Conservation (phyloP, 1,140 invertebrate genomes). For the Stegodyphus mimosarum region DNA sequence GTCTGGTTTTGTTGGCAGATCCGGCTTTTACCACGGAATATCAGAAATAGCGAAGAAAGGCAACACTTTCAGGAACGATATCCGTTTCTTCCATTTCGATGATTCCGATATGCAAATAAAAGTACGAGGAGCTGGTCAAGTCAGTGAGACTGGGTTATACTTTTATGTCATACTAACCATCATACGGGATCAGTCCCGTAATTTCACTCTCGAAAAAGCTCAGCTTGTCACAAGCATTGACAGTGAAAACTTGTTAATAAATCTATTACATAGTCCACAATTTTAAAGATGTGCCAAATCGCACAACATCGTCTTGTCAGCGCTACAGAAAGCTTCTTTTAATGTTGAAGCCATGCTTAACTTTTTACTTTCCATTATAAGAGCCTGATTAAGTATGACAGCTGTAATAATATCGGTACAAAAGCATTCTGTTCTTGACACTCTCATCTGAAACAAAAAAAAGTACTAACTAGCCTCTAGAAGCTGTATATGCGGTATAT, state of each 20-base stretch:
- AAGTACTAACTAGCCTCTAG: too few relatives aligned
- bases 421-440: too few relatives aligned
- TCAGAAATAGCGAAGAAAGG: constrained; percentile 45
- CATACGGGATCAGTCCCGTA: constrained; percentile 47
- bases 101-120: constrained; percentile 55
- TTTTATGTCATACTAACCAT: constrained; percentile 45
- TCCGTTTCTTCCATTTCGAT: constrained; percentile 51
- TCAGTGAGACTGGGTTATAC: constrained; percentile 30
- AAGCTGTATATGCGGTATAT: too few relatives aligned
- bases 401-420: too few relatives aligned
- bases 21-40: constrained; percentile 49
- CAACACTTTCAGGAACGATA: constrained; percentile 53
- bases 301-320: too few relatives aligned
- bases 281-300: too few relatives aligned
- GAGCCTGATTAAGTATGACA: too few relatives aligned
- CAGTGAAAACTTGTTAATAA: constrained; percentile 48
- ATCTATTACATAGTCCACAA: constrained; percentile 46
- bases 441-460: too few relatives aligned
- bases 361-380: too few relatives aligned
- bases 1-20: constrained; percentile 29
- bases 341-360: too few relatives aligned
- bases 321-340: too few relatives aligned
- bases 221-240: constrained; percentile 49
- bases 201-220: constrained; percentile 53
- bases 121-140: constrained; percentile 39